A percentile compares a stretch with the other conserved stretches of the same genome.
Conservation (phyloP, 64 coral and sea anemone genomes). For the Pocillopora verrucosa region DNA sequence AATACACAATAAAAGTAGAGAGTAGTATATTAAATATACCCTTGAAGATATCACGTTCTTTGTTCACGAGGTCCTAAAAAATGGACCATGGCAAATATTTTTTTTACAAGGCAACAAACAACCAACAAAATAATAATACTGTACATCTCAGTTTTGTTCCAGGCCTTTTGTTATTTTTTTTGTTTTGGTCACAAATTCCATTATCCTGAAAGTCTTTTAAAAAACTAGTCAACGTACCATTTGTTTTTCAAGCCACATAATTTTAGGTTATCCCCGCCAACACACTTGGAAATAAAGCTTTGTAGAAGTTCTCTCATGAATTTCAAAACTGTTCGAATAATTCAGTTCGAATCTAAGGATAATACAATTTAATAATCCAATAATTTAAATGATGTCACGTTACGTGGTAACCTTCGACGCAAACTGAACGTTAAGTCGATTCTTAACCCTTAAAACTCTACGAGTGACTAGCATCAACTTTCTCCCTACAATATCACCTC, state of each 20-base stretch:
- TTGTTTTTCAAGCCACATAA: neutral
- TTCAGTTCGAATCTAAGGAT: neutral
- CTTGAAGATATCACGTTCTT: neutral
- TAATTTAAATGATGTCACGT: too few species aligned
- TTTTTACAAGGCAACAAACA: neutral
- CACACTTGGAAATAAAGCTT: neutral
- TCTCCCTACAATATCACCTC: too few species aligned
- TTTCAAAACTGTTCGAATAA: neutral
- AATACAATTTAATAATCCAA: too few species aligned
- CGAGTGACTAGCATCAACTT: too few species aligned
- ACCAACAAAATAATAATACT: neutral
- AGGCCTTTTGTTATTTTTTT: neutral
- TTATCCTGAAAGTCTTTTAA: neutral
- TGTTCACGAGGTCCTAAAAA: neutral
- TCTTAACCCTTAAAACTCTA: too few species aligned
- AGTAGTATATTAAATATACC: conserved; percentile 27
- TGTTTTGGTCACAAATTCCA: neutral
- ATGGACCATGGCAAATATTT: neutral
- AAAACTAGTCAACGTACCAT: neutral
- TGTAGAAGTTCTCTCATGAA: neutral
- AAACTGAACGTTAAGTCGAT: too few species aligned
- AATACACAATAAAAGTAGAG: neutral
- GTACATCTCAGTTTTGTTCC: conserved; percentile 4
- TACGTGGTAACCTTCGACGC: too few species aligned
- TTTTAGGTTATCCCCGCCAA: neutral